Evolutionary conservation across 2,888 invertebrate species (phyloP).

Genomic region (Trichopoda pennipes): DNA sequence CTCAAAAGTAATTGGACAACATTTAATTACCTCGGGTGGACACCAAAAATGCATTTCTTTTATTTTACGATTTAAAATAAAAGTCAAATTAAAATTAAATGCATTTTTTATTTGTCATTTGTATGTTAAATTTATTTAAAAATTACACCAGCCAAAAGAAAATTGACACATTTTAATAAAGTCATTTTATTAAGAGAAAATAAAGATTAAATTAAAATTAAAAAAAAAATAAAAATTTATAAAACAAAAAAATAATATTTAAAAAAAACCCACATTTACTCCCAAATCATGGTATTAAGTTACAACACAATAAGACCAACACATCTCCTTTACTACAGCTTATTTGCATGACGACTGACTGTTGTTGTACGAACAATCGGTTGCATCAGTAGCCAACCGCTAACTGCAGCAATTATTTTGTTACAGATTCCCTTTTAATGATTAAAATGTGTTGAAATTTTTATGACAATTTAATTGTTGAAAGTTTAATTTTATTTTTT

Average conservation of each 20-base stretch:
- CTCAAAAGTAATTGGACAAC: too few relatives aligned
- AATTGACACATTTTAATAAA: too few relatives aligned
- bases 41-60: too few relatives aligned
- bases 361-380: background rate
- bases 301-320: background rate
- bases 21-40: too few relatives aligned
- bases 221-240: too few relatives aligned
- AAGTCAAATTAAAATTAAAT: too few relatives aligned
- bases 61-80: too few relatives aligned
- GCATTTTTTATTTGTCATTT: too few relatives aligned
- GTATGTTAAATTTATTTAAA: too few relatives aligned
- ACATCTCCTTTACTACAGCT: background rate
- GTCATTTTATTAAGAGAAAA: too few relatives aligned
- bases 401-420: constrained; percentile 5
- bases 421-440: constrained; percentile 23
- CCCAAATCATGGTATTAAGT: background rate
- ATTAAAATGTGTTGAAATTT: constrained; percentile 54
- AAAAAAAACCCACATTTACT: background rate
- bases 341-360: constrained; percentile 13
- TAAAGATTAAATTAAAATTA: too few relatives aligned
- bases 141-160: too few relatives aligned
- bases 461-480: constrained; percentile 56
- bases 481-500: background rate
- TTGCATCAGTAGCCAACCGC: constrained; percentile 11
- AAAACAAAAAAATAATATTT: background rate